Evolutionary conservation across 2,888 invertebrate species (phyloP).

Genomic region (Automeris io): DNA sequence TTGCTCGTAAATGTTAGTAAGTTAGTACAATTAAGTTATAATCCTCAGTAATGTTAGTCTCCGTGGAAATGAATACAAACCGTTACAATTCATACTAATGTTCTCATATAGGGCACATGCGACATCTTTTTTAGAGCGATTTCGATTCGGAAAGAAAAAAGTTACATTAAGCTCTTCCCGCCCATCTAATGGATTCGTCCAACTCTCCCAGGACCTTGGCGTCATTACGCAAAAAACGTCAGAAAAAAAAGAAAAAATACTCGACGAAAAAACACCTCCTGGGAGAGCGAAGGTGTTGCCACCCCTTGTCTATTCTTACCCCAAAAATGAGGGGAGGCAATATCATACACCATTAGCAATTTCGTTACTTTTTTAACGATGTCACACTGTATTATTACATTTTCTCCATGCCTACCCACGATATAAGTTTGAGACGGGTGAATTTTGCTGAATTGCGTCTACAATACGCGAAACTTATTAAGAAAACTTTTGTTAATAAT

Average conservation of each 20-base stretch:
- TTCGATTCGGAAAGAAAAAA: constrained; percentile 40
- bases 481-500: no score
- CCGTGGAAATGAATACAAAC: constrained; percentile 19
- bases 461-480: constrained; percentile 10
- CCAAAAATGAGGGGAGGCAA: constrained; percentile 73
- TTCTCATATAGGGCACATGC: constrained; percentile 46
- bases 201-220: constrained; percentile 70
- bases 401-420: constrained; percentile 7
- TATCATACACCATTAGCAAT: constrained; percentile 79
- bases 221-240: constrained; percentile 70
- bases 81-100: constrained; percentile 56
- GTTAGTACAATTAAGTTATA: no score
- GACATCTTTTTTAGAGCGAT: constrained; percentile 48
- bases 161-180: constrained; percentile 70
- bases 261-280: constrained; percentile 62
- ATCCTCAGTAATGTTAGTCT: no score
- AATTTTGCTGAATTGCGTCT: constrained; percentile 14
- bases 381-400: constrained; percentile 62
- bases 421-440: constrained; percentile 5
- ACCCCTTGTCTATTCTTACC: constrained; percentile 70
- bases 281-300: constrained; percentile 72
- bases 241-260: constrained; percentile 48
- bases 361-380: constrained; percentile 76
- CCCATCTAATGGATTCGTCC: constrained; percentile 74
- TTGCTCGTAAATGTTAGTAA: no score